Evolutionary conservation across 2,888 invertebrate genomes (phyloP), one percentile per base, ranked within the genome.

Genomic region (Drosophila melanosoma): DNA sequence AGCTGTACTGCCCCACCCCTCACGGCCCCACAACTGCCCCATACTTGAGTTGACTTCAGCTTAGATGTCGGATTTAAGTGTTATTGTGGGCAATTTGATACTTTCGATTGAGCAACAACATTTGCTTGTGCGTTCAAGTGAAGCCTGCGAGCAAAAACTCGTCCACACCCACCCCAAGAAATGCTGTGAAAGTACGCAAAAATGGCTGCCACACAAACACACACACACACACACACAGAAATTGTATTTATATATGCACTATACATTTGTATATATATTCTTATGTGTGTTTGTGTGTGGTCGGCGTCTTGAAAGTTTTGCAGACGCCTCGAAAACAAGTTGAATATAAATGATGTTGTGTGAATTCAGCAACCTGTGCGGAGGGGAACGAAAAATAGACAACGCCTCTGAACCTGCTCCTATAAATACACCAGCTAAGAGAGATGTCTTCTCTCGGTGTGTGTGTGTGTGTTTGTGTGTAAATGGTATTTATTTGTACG

Each of bases 71-170:
- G 88, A 81, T 89, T 86, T 85, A 89, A 91, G 91, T 91, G 90
- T 90, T 88, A 90, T 90, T 91, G 87, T 85, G 89, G 88, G 91
- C 89, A 89, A 91, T 91, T 91, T 85, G 87, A 91, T 90, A 91
- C 89, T 91, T 91, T 90, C 90, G 90, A 91, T 91, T 91, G 90
- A 89, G 85, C 85, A 88, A 88, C 81, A 90, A 83, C 86, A 87
- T 90, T 89, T 82, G 83, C 83, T 83, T 85, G 86, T 83, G 86
- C 85, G 85, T 87, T 85, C 85, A 84, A 89, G 72, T 87, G 85
- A 74, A 82, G 78, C 89, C 69, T 82, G 68, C 83, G 74, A 29
- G 29, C 29, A 23, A 74, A 77, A 74, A 70, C 70, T 49, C 65
- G 7, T 0, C 23, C 45, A 12, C 79, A 12, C 52, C 45, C 69